phyloP scores from a whole-genome alignment of 2,888 invertebrate genomes.

The Sympetrum striolatum region DNA sequence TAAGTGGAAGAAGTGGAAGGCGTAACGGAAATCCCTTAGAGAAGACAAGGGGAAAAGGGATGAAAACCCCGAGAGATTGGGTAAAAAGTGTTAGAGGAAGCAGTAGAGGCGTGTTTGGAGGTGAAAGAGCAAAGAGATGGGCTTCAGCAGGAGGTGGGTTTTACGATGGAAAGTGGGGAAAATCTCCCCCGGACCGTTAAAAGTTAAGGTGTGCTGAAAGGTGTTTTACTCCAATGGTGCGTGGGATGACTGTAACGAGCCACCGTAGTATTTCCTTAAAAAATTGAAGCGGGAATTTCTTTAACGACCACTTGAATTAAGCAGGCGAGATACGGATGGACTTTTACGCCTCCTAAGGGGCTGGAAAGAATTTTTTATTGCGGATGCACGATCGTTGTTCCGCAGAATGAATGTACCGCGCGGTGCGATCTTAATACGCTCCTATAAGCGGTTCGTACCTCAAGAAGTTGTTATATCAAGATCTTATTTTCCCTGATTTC shows the following conservation, averaged over 20 bases:
- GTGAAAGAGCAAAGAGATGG: not conserved
- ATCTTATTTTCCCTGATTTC: too few relatives aligned
- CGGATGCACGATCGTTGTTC: not conserved
- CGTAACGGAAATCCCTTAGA: not conserved
- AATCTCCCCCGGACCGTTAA: not conserved
- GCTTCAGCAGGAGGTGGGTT: not conserved
- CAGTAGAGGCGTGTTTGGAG: not conserved
- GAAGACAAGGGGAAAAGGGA: not conserved
- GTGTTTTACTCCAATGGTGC: not conserved
- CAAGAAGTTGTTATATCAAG: too few relatives aligned
- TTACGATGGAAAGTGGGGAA: not conserved
- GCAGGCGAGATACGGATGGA: not conserved
- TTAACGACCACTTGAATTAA: not conserved
- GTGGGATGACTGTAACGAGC: not conserved
- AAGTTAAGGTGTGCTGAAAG: not conserved
- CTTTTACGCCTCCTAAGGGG: not conserved
- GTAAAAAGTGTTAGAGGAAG: not conserved
- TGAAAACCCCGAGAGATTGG: not conserved
- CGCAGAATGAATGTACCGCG: too few relatives aligned
- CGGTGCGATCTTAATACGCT: too few relatives aligned
- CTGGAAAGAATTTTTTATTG: not conserved
- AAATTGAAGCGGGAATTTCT: not conserved
- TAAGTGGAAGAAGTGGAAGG: not conserved
- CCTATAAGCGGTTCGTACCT: too few relatives aligned
- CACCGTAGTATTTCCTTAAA: not conserved